These are phyloP conservation scores for Sebastes hubbsi DNA, from an alignment of 2,797 vertebrate species.

Conservation along the genomic window DNA sequence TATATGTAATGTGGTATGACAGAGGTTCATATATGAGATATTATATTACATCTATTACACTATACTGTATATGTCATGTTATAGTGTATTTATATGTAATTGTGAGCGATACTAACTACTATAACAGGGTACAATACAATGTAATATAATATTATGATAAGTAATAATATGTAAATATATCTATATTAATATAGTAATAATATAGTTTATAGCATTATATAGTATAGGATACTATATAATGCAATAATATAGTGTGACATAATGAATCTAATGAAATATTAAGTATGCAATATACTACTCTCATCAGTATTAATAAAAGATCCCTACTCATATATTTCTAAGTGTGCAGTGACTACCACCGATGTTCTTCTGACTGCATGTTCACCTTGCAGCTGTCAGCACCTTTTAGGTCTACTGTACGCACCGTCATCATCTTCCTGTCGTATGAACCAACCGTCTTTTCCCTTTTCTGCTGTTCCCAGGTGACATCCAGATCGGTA, in stretches of 20 bases:
- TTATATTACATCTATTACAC: neutral
- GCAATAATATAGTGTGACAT: neutral
- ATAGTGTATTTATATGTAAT: neutral
- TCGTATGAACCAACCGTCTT: neutral
- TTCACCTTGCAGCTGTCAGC: neutral
- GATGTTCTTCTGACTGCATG: neutral
- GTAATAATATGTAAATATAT: neutral
- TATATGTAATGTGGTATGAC: too few relatives aligned
- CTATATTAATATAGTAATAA: neutral
- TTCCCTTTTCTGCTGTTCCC: neutral
- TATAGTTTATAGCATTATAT: neutral
- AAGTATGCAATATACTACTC: neutral
- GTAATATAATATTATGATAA: neutral
- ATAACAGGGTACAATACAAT: neutral
- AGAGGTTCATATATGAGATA: too few relatives aligned
- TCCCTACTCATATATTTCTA: neutral
- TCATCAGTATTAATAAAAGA: neutral
- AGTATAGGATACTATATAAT: neutral
- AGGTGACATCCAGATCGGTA: slow-evolving; percentile 99
- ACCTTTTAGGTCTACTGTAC: neutral
- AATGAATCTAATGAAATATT: neutral
- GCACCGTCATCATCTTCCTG: neutral
- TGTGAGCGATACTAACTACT: neutral
- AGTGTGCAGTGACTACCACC: neutral
- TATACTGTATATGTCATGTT: neutral